Base-by-base conservation (phyloP, 2,888 invertebrate species). In the Scaptomyza caliginosa region DNA sequence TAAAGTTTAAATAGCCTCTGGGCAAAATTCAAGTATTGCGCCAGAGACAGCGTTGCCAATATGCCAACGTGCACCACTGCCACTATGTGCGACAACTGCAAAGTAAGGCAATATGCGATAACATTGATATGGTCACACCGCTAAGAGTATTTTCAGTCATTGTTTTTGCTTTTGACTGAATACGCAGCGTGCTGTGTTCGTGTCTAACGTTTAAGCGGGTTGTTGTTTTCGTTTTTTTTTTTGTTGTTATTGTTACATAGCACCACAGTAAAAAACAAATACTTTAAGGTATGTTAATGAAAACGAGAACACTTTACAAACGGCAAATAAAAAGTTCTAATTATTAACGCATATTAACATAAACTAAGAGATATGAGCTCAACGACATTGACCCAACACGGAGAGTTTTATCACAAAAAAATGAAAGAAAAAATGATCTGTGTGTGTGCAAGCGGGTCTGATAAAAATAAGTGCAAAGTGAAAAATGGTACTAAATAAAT, bases 151-250 rank as follows among this genome's bases (percentile, higher is more conserved):
- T 24, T 52, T 67, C 57, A 72, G 74, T 74, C 50, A 62, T 74
- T 74, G 71, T 74, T 62, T 72, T 72, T 68, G 68, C 74, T 67
- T 57, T 55, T 54, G 49, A 23, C 42, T 45, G 49, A 55, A 40
- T 54, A 51, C 64, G 59, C 54, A 48, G 56, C 65, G 51, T 54
- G 75, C 57, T 60, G 70, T 39, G 59, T 40, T 39, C 48, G 63
- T 68, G 60, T 46, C 49, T 57, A 64, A 67, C 63, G 36, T 74
- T 57, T 17, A 30, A 59, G 60, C 69, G 65, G 49, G 34, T 70
- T 80, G 79, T 77, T 79, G 69, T 67, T 77, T 70, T 67, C 30
- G 26, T 32, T 70, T 66, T 76, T 80, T 76, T 80, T 77, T 72
- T 71, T 54, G 39, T 71, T 67, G 45, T 67, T 78, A 46, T 67